Conservation (phyloP, 1,140 invertebrate genomes). For the Caenorhabditis tropicalis region DNA sequence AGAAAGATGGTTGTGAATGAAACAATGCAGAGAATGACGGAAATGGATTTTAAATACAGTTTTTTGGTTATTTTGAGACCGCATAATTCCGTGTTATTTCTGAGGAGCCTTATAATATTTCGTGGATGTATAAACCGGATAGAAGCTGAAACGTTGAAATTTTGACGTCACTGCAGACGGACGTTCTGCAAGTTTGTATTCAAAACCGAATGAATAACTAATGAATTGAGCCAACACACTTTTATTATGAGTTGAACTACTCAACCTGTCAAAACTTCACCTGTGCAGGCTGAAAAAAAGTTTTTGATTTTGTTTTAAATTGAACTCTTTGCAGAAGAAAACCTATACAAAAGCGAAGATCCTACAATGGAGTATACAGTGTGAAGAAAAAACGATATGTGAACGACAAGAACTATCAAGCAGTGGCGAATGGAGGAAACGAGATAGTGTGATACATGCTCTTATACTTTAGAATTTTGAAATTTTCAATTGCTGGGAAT, state of each 20-base stretch:
- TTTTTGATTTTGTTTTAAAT: too few species aligned
- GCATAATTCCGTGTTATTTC: too few species aligned
- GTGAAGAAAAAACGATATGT: constrained; percentile 34
- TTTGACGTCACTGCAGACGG: neutral
- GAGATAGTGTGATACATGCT: neutral
- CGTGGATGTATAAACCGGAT: too few species aligned
- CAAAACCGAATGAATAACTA: constrained; percentile 16
- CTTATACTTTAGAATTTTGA: neutral
- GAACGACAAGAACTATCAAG: constrained; percentile 5
- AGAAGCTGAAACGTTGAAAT: too few species aligned
- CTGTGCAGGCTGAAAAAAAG: neutral
- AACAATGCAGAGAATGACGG: too few species aligned
- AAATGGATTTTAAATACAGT: too few species aligned
- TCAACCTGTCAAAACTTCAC: neutral
- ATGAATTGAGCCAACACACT: neutral
- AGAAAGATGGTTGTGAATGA: too few species aligned
- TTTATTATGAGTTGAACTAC: neutral
- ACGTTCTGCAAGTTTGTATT: neutral
- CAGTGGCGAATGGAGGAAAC: constrained; percentile 24
- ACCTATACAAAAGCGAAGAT: neutral
- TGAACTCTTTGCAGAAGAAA: neutral
- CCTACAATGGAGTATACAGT: constrained; percentile 34
- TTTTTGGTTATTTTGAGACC: too few species aligned
- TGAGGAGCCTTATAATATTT: too few species aligned
- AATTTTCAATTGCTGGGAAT: neutral